These are phyloP conservation scores for Erannis defoliaria DNA, from an alignment of 2,888 invertebrate genomes.

Conservation along the genomic window DNA sequence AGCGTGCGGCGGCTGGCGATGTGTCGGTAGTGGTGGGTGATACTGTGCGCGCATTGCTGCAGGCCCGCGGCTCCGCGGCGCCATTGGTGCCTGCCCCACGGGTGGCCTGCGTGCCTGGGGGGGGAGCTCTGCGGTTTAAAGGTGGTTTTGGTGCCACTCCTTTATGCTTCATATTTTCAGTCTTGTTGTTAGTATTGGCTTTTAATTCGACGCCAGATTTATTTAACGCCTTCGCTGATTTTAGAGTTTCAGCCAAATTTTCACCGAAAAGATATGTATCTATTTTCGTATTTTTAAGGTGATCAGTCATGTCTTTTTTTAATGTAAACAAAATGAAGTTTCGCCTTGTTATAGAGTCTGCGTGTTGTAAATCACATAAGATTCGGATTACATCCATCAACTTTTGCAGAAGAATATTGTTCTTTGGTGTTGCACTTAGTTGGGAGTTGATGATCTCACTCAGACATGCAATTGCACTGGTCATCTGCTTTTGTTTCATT, in stretches of 20 bases:
- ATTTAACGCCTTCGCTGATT: neutral
- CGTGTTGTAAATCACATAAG: constrained; percentile 13
- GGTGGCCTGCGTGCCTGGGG: neutral
- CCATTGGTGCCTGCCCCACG: neutral
- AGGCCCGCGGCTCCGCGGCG: constrained; percentile 6
- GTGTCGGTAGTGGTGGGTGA: neutral
- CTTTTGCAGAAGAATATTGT: constrained; percentile 3
- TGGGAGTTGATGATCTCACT: neutral
- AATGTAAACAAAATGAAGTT: neutral
- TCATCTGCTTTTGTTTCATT: neutral
- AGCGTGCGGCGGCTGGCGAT: neutral
- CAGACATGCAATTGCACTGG: neutral
- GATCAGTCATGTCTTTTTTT: constrained; percentile 2
- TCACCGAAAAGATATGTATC: constrained; percentile 9
- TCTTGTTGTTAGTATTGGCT: neutral
- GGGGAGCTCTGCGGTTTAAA: constrained; percentile 14
- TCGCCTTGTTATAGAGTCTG: constrained; percentile 1
- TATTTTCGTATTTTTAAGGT: constrained; percentile 7
- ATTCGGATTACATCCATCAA: constrained; percentile 4
- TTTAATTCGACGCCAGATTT: constrained; percentile 13
- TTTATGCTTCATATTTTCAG: neutral
- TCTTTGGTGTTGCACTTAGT: neutral
- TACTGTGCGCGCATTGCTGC: neutral
- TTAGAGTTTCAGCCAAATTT: constrained; percentile 2
- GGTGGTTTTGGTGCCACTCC: too few relatives aligned